A percentile compares a stretch with the other conserved stretches of the same genome.
These are phyloP conservation scores for Sebastes miniatus DNA, from an alignment of 2,797 vertebrate species.

Conservation along the genomic window DNA sequence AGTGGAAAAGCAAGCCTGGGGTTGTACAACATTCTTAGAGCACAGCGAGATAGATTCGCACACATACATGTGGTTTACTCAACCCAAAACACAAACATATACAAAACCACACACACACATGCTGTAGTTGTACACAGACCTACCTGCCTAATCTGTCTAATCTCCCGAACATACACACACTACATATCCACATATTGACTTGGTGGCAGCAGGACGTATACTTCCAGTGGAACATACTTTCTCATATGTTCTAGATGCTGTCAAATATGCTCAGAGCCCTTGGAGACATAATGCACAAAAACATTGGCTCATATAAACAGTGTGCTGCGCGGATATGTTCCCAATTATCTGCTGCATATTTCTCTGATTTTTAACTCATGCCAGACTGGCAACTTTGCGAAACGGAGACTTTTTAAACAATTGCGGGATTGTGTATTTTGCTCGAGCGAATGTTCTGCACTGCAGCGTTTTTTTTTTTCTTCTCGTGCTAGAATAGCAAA, in stretches of 20 bases:
- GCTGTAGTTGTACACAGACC: background rate
- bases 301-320: conserved; percentile 73
- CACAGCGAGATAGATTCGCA: background rate
- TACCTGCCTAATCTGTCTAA: conserved; percentile 36
- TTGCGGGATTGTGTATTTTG: conserved; percentile 56
- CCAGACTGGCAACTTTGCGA: conserved; percentile 70
- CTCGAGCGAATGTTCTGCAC: conserved; percentile 19
- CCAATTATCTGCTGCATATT: conserved; percentile 75
- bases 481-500: conserved; percentile 21
- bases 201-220: conserved; percentile 25
- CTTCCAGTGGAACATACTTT: conserved; percentile 46
- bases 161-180: conserved; percentile 26
- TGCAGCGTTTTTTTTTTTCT: background rate
- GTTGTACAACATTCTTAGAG: conserved; percentile 3
- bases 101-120: background rate
- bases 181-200: background rate
- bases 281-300: conserved; percentile 68
- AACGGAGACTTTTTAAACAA: conserved; percentile 57
- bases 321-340: conserved; percentile 65
- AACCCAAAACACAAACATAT: conserved; percentile 8
- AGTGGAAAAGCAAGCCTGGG: conserved; percentile 6
- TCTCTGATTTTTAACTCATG: conserved; percentile 73
- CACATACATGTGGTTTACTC: conserved; percentile 9
- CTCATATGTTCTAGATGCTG: conserved; percentile 62
- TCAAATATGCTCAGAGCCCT: conserved; percentile 64